These are phyloP conservation scores for Dorcus parallelipipedus DNA, from an alignment of 2,888 invertebrate genomes.

Conservation along the genomic window DNA sequence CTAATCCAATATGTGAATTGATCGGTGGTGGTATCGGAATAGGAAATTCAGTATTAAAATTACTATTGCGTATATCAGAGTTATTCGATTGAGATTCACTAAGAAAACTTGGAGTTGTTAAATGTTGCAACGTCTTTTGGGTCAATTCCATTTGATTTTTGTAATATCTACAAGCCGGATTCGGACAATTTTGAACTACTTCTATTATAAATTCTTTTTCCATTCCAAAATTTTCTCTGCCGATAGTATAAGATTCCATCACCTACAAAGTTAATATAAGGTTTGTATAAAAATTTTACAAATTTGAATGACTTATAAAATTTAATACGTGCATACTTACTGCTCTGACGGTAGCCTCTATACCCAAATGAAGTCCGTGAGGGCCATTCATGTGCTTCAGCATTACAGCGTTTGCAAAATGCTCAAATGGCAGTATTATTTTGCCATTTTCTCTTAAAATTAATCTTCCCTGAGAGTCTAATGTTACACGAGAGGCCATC, in stretches of 20 bases:
- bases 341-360: slow-evolving; percentile 80
- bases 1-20: slow-evolving; percentile 37
- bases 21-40: slow-evolving; percentile 42
- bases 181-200: slow-evolving; percentile 85
- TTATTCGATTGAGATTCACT: slow-evolving; percentile 42
- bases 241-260: slow-evolving; percentile 82
- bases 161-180: slow-evolving; percentile 82
- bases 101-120: slow-evolving; percentile 52
- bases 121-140: slow-evolving; percentile 69
- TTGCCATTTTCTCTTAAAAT: slow-evolving; percentile 84
- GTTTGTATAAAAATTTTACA: neutral
- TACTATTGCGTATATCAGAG: slow-evolving; percentile 41
- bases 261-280: slow-evolving; percentile 49
- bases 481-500: slow-evolving; percentile 79
- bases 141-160: slow-evolving; percentile 77
- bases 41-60: slow-evolving; percentile 38
- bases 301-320: too few species aligned
- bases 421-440: slow-evolving; percentile 84
- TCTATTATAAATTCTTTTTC: slow-evolving; percentile 87
- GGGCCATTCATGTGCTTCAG: slow-evolving; percentile 87
- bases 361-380: slow-evolving; percentile 77
- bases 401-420: slow-evolving; percentile 89
- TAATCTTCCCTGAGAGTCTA: slow-evolving; percentile 79
- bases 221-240: slow-evolving; percentile 80
- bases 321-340: slow-evolving; percentile 52